These are phyloP conservation scores for Diarsia rubi DNA, from an alignment of 2,888 invertebrate genomes.

Conservation along the genomic window DNA sequence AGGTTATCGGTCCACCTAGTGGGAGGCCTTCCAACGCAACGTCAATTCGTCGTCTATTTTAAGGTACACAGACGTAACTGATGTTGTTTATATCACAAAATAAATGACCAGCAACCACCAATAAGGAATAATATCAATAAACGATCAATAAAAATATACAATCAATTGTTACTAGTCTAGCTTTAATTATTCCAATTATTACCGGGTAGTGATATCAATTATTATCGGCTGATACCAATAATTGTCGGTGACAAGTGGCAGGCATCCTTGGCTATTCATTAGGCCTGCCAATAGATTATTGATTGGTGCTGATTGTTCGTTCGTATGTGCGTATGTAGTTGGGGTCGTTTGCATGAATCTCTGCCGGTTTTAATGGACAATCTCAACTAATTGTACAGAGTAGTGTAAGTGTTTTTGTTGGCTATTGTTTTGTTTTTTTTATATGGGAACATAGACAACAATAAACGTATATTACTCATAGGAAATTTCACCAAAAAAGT, in stretches of 20 bases:
- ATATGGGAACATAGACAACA: background rate
- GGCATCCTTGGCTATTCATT: conserved; percentile 89
- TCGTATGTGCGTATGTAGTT: conserved; percentile 75
- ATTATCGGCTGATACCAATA: conserved; percentile 83
- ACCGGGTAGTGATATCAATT: conserved; percentile 81
- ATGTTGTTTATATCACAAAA: too few species aligned
- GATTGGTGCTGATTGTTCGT: conserved; percentile 90
- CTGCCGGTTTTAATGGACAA: conserved; percentile 84
- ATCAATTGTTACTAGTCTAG: conserved; percentile 71
- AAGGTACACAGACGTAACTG: too few species aligned
- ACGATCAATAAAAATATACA: conserved; percentile 65
- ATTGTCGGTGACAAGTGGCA: conserved; percentile 78
- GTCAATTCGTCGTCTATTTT: too few species aligned
- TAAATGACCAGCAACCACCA: conserved; percentile 14
- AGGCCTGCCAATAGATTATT: conserved; percentile 89
- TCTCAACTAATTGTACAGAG: conserved; percentile 85
- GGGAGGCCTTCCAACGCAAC: too few species aligned
- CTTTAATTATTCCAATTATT: conserved; percentile 88
- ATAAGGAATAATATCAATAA: conserved; percentile 23
- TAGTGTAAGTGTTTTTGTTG: conserved; percentile 57
- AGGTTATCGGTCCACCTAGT: too few species aligned
- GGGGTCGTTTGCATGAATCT: conserved; percentile 89
- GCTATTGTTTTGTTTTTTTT: conserved; percentile 16
- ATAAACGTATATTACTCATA: background rate
- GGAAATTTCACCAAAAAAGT: too few species aligned